These are phyloP conservation scores for Eurosta solidaginis DNA, from an alignment of 1,140 invertebrate species.

Conservation along the genomic window DNA sequence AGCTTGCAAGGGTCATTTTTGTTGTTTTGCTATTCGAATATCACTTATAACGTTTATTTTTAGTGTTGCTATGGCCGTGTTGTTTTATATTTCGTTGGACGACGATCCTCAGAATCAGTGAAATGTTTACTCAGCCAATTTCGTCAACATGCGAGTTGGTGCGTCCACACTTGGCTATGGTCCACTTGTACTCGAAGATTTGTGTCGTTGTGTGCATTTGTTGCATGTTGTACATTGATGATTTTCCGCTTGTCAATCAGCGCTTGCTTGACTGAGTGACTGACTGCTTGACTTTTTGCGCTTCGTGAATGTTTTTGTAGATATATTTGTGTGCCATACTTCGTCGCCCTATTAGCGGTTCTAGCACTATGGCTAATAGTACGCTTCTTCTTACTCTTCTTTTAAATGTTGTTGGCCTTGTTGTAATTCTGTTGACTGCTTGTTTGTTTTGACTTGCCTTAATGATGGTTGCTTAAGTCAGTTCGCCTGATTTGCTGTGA, in stretches of 20 bases:
- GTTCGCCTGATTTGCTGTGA: conserved; percentile 57
- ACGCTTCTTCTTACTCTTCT: background rate
- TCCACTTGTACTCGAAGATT: conserved; percentile 48
- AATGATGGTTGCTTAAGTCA: conserved; percentile 58
- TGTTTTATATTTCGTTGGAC: background rate
- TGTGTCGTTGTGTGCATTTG: conserved; percentile 36
- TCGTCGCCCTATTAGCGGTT: background rate
- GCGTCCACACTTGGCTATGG: conserved; percentile 39
- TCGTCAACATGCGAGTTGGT: conserved; percentile 27
- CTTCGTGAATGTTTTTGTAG: background rate
- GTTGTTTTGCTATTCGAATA: background rate
- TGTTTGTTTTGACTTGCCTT: conserved; percentile 34
- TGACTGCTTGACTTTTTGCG: background rate
- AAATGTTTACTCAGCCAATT: background rate
- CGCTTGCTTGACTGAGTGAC: background rate
- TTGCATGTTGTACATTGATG: conserved; percentile 23
- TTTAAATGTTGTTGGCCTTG: conserved; percentile 41
- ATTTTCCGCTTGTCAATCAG: conserved; percentile 8
- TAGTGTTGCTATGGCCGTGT: background rate
- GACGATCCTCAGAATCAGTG: background rate
- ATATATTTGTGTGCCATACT: background rate
- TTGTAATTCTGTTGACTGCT: too few relatives aligned
- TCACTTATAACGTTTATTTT: too few relatives aligned
- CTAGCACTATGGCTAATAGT: background rate
- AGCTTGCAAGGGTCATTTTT: background rate